Evolutionary conservation across 2,113 vertebrate species (phyloP).

Genomic region (Notechis scutatus): DNA sequence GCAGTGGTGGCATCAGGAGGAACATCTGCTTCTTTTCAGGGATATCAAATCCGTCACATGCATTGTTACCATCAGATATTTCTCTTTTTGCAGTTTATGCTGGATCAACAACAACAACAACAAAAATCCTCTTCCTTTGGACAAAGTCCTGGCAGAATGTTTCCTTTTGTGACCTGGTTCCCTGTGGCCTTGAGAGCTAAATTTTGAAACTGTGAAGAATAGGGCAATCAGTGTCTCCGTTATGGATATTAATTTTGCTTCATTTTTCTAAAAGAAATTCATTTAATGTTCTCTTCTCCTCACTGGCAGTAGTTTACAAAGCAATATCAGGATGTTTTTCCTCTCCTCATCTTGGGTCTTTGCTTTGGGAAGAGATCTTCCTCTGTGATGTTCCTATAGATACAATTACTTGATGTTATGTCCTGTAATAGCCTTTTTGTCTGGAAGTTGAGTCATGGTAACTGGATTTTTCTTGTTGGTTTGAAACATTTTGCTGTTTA

Average conservation of each 20-base stretch:
- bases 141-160: not conserved
- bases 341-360: not conserved
- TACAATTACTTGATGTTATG: not conserved
- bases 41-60: not conserved
- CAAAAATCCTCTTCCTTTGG: not conserved
- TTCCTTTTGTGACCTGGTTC: not conserved
- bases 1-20: not conserved
- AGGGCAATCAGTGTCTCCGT: not conserved
- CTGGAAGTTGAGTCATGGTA: not conserved
- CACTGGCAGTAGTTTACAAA: not conserved
- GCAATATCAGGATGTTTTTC: not conserved
- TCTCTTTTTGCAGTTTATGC: not conserved
- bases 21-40: not conserved
- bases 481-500: too few species aligned
- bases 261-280: not conserved
- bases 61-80: not conserved
- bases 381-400: not conserved
- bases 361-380: not conserved
- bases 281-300: not conserved
- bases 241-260: not conserved
- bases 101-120: not conserved
- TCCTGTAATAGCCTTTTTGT: not conserved
- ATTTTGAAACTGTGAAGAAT: not conserved
- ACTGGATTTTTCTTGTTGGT: too few species aligned
- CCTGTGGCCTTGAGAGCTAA: not conserved